phyloP scores from a whole-genome alignment of 2,888 invertebrate species.

The Ryuthela nishihirai region DNA sequence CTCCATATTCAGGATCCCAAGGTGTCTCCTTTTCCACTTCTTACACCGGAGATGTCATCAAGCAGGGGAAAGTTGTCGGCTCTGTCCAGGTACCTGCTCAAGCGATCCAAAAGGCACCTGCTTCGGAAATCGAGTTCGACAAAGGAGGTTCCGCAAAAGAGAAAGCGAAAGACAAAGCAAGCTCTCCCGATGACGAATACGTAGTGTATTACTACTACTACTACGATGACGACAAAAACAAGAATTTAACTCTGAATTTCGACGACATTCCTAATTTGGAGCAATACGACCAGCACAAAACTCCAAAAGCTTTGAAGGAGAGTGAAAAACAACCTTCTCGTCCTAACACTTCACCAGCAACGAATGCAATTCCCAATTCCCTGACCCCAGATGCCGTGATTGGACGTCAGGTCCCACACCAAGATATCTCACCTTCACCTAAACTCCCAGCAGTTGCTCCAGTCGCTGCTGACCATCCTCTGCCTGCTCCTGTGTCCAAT shows the following conservation, averaged over 20 bases:
- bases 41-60: background rate
- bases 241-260: slow-evolving; percentile 6
- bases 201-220: slow-evolving; percentile 17
- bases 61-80: background rate
- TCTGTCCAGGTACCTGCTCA: background rate
- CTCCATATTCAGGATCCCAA: no score
- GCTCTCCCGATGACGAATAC: slow-evolving; percentile 1
- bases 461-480: background rate
- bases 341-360: background rate
- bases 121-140: slow-evolving; percentile 12
- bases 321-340: background rate
- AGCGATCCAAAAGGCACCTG: slow-evolving; percentile 11
- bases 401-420: background rate
- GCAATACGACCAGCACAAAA: slow-evolving; percentile 4
- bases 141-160: slow-evolving; percentile 7
- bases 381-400: background rate
- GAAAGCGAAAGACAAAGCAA: slow-evolving; percentile 3
- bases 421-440: background rate
- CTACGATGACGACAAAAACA: slow-evolving; percentile 10
- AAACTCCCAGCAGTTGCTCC: background rate
- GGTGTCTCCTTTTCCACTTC: background rate
- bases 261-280: slow-evolving; percentile 13
- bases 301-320: no score
- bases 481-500: slow-evolving; percentile 2
- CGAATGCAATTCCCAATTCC: background rate